phyloP scores from a whole-genome alignment of 2,113 vertebrate genomes.

The Pygoscelis adeliae region DNA sequence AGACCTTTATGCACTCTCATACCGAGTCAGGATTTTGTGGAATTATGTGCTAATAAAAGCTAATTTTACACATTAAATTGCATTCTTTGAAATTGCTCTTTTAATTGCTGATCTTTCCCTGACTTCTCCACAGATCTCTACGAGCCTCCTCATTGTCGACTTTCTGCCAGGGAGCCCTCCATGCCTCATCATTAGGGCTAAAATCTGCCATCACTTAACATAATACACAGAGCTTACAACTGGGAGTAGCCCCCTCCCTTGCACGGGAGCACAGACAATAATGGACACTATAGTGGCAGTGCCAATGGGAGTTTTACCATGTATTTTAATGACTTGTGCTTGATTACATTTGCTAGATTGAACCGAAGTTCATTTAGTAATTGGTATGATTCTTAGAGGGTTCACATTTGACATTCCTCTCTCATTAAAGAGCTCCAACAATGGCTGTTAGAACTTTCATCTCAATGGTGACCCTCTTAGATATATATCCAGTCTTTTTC shows the following conservation, averaged over 20 bases:
- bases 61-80: slow-evolving; percentile 53
- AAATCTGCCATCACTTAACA: slow-evolving; percentile 46
- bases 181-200: slow-evolving; percentile 35
- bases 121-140: slow-evolving; percentile 2
- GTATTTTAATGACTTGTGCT: slow-evolving; percentile 60
- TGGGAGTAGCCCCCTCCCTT: slow-evolving; percentile 25
- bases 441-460: slow-evolving; percentile 44
- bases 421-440: slow-evolving; percentile 56
- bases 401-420: slow-evolving; percentile 27
- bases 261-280: not conserved
- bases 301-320: slow-evolving; percentile 12
- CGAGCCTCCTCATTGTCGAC: not conserved
- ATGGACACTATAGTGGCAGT: slow-evolving; percentile 22
- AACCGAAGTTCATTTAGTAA: slow-evolving; percentile 33
- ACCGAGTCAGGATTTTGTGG: slow-evolving; percentile 32
- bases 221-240: slow-evolving; percentile 4
- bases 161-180: slow-evolving; percentile 12
- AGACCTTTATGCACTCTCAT: slow-evolving; percentile 37
- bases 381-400: slow-evolving; percentile 29
- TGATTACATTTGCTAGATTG: slow-evolving; percentile 55
- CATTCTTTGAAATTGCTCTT: slow-evolving; percentile 37
- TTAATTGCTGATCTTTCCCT: slow-evolving; percentile 32
- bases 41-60: slow-evolving; percentile 46
- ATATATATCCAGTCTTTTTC: slow-evolving; percentile 25
- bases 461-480: slow-evolving; percentile 30